Base-by-base conservation (phyloP, 2,113 vertebrate genomes). In the Hyperopisus bebe region DNA sequence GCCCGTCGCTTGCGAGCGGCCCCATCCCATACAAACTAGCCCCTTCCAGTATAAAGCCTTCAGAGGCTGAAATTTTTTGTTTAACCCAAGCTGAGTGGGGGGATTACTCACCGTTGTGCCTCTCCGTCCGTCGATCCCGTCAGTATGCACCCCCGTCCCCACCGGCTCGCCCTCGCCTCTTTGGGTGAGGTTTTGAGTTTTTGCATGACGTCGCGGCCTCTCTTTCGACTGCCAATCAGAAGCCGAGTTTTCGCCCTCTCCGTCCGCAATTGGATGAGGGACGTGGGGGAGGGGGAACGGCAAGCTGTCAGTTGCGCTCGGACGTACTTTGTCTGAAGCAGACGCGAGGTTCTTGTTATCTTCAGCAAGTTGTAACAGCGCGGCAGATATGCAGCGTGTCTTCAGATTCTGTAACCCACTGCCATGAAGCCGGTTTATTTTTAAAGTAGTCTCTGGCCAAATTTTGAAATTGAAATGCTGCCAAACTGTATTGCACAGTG, bases 161-260 rank as follows among this genome's bases (percentile, higher is more conserved):
- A 55, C 87, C 84, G 48, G 39, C 88, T 89, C 80, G 77, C 87
- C 39, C 82, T 86, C 87, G 74, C 74, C 53, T 62, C 35, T 77
- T 77, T 84, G 90, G 90, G 90, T 86, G 90, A 89, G 90, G 90
- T 90, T 89, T 66, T 50, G 87, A 89, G 87, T 89, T 90, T 90
- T 46, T 70, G 87, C 87, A 47, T 90, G 90, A 90, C 90, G 90
- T 90, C 35, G 82, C 90, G 88, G 90, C 90, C 90, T 90, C 90
- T 82, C 42, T 90, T 90, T 90, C 86, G 55, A 15, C 50, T 35
- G 11, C 84, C 85, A 80, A 58, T 90, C 84, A 87, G 47, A 53
- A 44, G 85, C 44, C 62, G 85, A 87, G 31, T 87, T 44, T 80
- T 47, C 85, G 50, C 19, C 35, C 82, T 35, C 80, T 51, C 51